Percentiles rank a stretch among this genome's conserved stretches.
Evolutionary conservation across 2,888 invertebrate species (phyloP).

Genomic region (Zootermopsis nevadensis): DNA sequence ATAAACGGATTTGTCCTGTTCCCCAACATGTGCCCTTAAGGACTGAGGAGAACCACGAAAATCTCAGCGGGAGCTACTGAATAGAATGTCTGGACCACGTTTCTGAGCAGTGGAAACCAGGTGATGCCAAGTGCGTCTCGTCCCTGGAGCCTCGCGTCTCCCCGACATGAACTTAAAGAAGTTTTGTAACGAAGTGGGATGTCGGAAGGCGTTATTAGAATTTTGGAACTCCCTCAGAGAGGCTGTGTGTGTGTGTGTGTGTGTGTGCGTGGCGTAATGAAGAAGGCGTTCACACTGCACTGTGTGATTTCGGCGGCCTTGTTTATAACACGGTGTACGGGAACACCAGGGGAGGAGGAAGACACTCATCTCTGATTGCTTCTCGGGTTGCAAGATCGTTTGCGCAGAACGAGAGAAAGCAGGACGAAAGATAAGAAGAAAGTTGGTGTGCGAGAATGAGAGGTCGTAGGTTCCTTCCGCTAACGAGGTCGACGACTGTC

Average conservation of each 20-base stretch:
- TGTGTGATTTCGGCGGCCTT: background rate
- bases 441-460: background rate
- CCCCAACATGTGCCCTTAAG: no score
- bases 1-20: no score
- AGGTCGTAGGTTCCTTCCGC: background rate
- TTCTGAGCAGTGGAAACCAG: no score
- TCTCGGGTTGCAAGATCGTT: slow-evolving; percentile 34
- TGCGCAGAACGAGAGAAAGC: background rate
- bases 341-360: background rate
- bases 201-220: background rate
- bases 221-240: background rate
- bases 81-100: no score
- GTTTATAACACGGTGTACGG: background rate
- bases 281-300: background rate
- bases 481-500: background rate
- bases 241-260: background rate
- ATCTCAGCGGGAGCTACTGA: no score
- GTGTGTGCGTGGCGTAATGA: background rate
- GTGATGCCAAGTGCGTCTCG: no score
- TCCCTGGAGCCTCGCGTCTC: no score
- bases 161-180: no score
- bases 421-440: background rate
- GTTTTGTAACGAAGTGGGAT: no score
- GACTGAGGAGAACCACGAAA: no score
- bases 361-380: slow-evolving; percentile 38